These are phyloP conservation scores for Terrapene triunguis DNA, from an alignment of 2,113 vertebrate species.

Conservation along the genomic window DNA sequence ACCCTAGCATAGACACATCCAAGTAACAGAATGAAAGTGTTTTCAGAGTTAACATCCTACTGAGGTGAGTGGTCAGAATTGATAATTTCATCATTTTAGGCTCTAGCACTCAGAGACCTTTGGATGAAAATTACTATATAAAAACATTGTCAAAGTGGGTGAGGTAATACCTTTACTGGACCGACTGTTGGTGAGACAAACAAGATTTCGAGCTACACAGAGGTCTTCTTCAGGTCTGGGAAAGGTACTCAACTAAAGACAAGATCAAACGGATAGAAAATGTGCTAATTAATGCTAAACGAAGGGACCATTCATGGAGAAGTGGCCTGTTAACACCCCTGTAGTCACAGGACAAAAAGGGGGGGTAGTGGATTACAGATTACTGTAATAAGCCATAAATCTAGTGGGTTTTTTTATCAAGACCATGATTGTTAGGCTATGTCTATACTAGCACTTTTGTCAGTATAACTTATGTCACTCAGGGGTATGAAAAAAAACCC, in stretches of 20 bases:
- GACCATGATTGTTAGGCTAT: neutral
- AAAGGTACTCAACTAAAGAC: neutral
- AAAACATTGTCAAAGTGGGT: neutral
- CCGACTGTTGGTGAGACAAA: neutral
- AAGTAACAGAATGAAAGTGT: fast-evolving
- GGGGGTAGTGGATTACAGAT: neutral
- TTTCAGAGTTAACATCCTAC: neutral
- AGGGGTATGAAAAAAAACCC: no score
- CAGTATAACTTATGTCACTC: no score
- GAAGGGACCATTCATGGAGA: neutral
- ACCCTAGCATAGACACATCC: neutral
- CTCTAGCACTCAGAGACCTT: neutral
- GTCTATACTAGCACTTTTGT: no score
- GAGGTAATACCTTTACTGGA: neutral
- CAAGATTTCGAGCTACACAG: neutral
- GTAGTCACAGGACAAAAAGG: neutral
- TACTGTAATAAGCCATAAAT: neutral
- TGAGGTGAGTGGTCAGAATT: neutral
- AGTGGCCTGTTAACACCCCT: neutral
- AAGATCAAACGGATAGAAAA: neutral
- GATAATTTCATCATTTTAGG: neutral
- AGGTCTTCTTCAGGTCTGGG: neutral
- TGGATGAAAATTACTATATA: neutral
- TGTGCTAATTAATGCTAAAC: no score
- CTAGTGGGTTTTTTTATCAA: neutral